Conservation (phyloP, 2,113 vertebrate species). For the Pedionomus torquatus region DNA sequence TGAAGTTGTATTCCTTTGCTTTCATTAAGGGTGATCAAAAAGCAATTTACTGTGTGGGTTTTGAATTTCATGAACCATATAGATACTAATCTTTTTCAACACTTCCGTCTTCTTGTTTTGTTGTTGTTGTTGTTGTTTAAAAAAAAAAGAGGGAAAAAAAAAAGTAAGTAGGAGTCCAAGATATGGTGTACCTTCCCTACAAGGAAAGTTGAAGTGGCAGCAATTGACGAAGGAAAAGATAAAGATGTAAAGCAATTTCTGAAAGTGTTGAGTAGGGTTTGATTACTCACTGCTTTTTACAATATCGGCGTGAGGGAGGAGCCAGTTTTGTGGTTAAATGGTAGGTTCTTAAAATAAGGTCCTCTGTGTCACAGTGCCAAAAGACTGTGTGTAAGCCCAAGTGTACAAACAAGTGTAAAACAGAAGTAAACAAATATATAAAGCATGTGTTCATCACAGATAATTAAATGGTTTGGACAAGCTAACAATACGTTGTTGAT, state of each 20-base stretch:
- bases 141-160: too few species aligned
- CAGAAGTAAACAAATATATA: neutral
- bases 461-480: neutral
- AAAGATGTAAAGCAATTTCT: neutral
- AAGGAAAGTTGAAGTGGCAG: neutral
- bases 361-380: neutral
- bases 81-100: neutral
- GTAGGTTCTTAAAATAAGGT: too few species aligned
- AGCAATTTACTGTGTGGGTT: neutral
- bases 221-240: neutral
- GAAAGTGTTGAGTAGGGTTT: neutral
- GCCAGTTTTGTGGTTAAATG: too few species aligned
- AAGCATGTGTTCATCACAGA: neutral
- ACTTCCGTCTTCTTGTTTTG: too few species aligned
- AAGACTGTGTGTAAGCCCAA: neutral
- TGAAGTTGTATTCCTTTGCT: neutral
- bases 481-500: neutral
- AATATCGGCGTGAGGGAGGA: neutral
- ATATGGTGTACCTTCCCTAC: neutral
- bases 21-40: neutral
- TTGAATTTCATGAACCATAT: neutral
- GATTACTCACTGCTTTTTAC: neutral
- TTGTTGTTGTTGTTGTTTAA: neutral
- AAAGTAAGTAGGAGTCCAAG: too few species aligned
- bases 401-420: neutral